Base-by-base conservation (phyloP, 2,797 vertebrate genomes). In the Peromyscus nudipes region DNA sequence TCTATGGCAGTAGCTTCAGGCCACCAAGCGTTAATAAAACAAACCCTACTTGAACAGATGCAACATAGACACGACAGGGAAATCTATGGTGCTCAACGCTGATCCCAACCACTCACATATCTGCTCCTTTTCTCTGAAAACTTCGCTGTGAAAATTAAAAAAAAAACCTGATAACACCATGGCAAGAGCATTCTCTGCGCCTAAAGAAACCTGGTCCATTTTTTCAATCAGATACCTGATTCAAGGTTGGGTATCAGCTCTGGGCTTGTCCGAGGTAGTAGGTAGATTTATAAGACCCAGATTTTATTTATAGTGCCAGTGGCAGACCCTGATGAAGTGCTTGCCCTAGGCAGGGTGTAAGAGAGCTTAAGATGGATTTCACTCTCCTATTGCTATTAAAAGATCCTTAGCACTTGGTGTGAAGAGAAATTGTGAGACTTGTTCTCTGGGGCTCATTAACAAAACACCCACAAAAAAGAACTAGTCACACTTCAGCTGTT, bases 1-100 rank as follows among this genome's bases (percentile, higher is more conserved):
- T 88, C 43, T 67, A 83, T 83, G 92, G 97, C 79, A 71, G 81
- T 46, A 95, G 97, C 98, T 98, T 83, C 84, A 97, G 97, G 97
- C 95, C 97, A 97, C 87, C 67, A 71, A 92, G 88, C 94, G 96
- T 98, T 98, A 97, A 97, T 98, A 97, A 98, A 98, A 96, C 75
- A 92, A 92, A 94, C 49, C 49, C 76, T 69, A 80, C 82, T 96
- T 94, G 93, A 97, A 95, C 90, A 98, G 92, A 96, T 94, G 97
- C 91, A 92, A 96, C 76, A 82, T 83, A 96, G 91, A 86, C 76
- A 57, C 0, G 0, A 93, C 96, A 97, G 67, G 79, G 73, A 91
- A 79, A 95, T 92, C 37, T 76, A 62, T 1, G 77, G 79, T 46
- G 73, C 73, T 67, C 60, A 4, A 1, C 40, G 62, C 84, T 90